These are phyloP conservation scores for Melieria picta DNA, from an alignment of 2,888 invertebrate genomes.

Conservation along the genomic window DNA sequence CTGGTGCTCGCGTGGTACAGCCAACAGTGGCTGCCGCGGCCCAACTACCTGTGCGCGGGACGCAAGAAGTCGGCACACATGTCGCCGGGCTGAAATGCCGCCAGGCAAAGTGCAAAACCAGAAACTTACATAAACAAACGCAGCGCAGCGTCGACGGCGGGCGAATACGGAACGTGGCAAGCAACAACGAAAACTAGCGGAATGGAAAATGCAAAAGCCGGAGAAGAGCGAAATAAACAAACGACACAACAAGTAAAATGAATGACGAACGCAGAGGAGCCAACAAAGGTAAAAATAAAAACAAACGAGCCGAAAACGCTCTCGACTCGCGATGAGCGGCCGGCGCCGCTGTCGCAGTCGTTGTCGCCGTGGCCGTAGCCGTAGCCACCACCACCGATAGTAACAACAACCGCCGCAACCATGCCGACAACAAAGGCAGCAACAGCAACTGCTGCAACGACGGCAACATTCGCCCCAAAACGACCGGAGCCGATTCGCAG, in stretches of 20 bases:
- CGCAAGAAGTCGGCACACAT: background rate
- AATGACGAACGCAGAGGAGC: background rate
- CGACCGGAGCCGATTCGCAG: background rate
- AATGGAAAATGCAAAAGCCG: background rate
- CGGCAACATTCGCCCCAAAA: constrained; percentile 9
- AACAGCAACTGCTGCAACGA: background rate
- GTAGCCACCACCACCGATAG: background rate
- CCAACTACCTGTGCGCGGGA: too few relatives aligned
- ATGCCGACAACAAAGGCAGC: background rate
- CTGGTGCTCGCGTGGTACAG: too few relatives aligned
- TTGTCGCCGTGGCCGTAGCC: background rate
- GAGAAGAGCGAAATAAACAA: constrained; percentile 18
- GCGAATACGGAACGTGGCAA: background rate
- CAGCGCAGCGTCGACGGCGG: background rate
- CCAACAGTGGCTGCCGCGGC: background rate
- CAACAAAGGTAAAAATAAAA: background rate
- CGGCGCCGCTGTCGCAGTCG: background rate
- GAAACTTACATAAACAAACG: constrained; percentile 28
- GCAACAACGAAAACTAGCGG: background rate
- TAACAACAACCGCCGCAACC: constrained; percentile 11
- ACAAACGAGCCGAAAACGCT: background rate
- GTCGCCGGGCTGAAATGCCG: background rate
- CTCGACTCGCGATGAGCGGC: background rate
- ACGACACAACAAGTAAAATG: constrained; percentile 16
- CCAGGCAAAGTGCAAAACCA: constrained; percentile 19